phyloP scores from a whole-genome alignment of 92 coral and sea anemone species.

The Epizoanthus ramosus region DNA sequence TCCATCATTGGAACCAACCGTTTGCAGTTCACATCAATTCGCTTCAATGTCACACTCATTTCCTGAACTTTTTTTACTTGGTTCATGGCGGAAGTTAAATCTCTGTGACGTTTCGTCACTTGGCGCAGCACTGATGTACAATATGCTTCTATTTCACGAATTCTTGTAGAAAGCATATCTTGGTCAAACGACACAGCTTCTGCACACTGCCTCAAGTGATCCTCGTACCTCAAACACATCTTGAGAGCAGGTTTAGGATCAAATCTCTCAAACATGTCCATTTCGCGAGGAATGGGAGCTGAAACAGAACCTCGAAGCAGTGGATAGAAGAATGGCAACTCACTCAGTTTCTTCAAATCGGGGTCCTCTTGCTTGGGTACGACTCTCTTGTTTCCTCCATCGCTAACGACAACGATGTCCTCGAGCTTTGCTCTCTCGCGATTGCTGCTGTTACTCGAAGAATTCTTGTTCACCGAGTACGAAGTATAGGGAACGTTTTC shows the following conservation, averaged over 20 bases:
- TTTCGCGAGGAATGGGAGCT: conserved; percentile 63
- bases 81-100: conserved; percentile 64
- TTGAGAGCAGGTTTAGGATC: conserved; percentile 64
- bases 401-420: conserved; percentile 87
- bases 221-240: conserved; percentile 75
- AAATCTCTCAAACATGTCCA: conserved; percentile 76
- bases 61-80: conserved; percentile 88
- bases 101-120: conserved; percentile 70
- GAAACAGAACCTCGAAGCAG: conserved; percentile 78
- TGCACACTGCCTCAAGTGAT: conserved; percentile 87
- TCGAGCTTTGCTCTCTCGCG: conserved; percentile 73
- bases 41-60: conserved; percentile 70
- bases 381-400: conserved; percentile 58
- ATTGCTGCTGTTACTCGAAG: conserved; percentile 40
- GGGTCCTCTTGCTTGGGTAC: conserved; percentile 64
- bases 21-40: conserved; percentile 82
- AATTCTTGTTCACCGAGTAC: conserved; percentile 65
- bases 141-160: conserved; percentile 81
- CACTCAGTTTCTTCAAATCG: conserved; percentile 67
- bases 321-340: conserved; percentile 69
- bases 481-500: conserved; percentile 62
- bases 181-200: conserved; percentile 98
- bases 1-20: conserved; percentile 95
- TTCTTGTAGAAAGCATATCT: conserved; percentile 79
- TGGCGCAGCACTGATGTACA: conserved; percentile 74